These are phyloP conservation scores for Drosophila mercatorum DNA, from an alignment of 2,888 invertebrate genomes.

Conservation along the genomic window DNA sequence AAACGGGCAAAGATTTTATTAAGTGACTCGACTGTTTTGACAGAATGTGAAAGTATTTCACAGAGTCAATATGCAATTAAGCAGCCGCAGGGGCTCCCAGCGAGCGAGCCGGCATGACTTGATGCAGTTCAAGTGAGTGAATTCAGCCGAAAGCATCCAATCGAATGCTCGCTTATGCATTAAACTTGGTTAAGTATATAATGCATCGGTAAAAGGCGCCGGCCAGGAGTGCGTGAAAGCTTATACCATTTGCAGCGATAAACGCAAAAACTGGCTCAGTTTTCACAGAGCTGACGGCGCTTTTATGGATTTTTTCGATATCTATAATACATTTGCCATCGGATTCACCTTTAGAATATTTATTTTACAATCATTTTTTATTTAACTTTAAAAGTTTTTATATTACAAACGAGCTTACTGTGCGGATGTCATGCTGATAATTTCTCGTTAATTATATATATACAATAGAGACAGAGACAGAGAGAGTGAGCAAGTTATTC, in stretches of 20 bases:
- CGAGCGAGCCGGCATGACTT: slow-evolving; percentile 10
- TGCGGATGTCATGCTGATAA: too few relatives aligned
- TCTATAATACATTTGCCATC: too few relatives aligned
- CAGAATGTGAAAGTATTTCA: slow-evolving; percentile 17
- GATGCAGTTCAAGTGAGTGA: slow-evolving; percentile 16
- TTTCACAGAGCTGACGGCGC: too few relatives aligned
- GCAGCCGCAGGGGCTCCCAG: slow-evolving; percentile 4
- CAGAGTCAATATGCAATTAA: slow-evolving; percentile 16
- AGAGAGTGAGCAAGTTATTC: too few relatives aligned
- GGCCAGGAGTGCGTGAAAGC: neutral
- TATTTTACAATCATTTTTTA: too few relatives aligned
- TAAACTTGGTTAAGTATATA: slow-evolving; percentile 19
- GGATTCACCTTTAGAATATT: too few relatives aligned
- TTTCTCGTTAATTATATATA: too few relatives aligned
- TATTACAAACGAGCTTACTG: too few relatives aligned
- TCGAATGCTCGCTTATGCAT: slow-evolving; percentile 23
- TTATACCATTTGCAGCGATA: neutral
- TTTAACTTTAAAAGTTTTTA: too few relatives aligned
- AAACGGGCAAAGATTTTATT: slow-evolving; percentile 19
- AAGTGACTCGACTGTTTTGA: slow-evolving; percentile 13
- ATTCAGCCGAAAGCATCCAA: slow-evolving; percentile 6
- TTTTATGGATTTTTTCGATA: too few relatives aligned
- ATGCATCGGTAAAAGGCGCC: neutral
- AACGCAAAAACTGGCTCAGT: neutral
- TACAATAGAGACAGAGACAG: too few relatives aligned